Evolutionary conservation across 2,113 vertebrate species (phyloP), one percentile per base, ranked within the genome.

Genomic region (Tricholaema leucomelas): DNA sequence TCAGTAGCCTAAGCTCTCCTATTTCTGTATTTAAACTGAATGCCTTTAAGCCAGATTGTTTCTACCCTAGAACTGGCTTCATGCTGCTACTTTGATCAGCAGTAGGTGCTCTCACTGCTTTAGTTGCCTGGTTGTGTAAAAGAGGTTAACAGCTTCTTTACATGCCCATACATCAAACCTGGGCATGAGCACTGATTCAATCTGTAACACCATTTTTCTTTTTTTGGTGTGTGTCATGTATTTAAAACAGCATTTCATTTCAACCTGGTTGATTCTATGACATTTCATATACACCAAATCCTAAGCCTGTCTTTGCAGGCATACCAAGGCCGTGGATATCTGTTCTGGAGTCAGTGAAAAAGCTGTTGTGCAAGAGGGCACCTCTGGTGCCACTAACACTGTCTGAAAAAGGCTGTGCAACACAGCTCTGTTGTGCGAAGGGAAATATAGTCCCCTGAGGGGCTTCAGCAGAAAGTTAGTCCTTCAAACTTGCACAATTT

Each of bases 1-100:
- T 61, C 52, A 40, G 56, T 50, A 56, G n/a, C 56, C 46, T 35
- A 36, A 76, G 5, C 2, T 79, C 24, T 85, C 24, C 3, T 85
- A 42, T 42, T 5, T 4, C 54, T 71, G 8, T 88, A 48, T 64
- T 8, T 28, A 56, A 82, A 72, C 52, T 54, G 86, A 94, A 75
- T 92, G 78, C 12, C 40, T 92, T 86, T 4, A 36, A 50, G 20
- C 10, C 87, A 87, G 52, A 54, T 88, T 20, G 19, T 54, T 94
- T 77, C 71, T 85, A 31, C 71, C 78, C 19, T 55, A 63, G 64
- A 60, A n/a, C 44, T 58, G 73, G 15, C 50, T 77, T 60, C 59
- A 16, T 36, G 25, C 16, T 3, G 2, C 20, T 67, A 28, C 58
- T 87, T 90, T 87, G 64, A 81, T 50, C 71, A 82, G 8, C 30